Conservation (phyloP, 2,888 invertebrate species). For the Pammene aurita region DNA sequence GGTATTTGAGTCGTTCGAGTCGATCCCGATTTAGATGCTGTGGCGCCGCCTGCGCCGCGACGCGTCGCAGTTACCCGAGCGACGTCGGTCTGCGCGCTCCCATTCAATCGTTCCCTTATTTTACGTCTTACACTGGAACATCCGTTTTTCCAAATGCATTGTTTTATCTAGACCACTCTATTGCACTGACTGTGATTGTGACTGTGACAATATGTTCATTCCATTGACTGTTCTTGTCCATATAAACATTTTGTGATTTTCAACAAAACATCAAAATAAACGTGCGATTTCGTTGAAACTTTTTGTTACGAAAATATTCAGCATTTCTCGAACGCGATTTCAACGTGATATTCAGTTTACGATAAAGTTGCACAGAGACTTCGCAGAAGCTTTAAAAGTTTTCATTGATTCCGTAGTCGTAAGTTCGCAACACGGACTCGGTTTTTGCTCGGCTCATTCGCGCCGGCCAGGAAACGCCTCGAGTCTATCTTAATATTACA, state of each 20-base stretch:
- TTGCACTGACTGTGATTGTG: conserved; percentile 45
- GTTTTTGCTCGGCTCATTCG: conserved; percentile 54
- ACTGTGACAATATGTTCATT: conserved; percentile 47
- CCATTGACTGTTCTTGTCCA: conserved; percentile 29
- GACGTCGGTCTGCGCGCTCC: conserved; percentile 78
- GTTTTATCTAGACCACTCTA: conserved; percentile 42
- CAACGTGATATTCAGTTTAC: conserved; percentile 34
- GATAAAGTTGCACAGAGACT: conserved; percentile 45
- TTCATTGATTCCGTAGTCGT: conserved; percentile 55
- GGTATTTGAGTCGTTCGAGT: conserved; percentile 82
- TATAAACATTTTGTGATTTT: conserved; percentile 43
- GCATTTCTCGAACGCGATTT: conserved; percentile 39
- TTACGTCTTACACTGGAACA: conserved; percentile 57
- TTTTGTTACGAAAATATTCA: conserved; percentile 42
- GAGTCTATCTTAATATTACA: conserved; percentile 58
- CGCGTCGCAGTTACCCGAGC: conserved; percentile 80
- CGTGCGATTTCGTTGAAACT: conserved; percentile 45
- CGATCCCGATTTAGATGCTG: conserved; percentile 83
- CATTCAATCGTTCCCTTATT: conserved; percentile 61
- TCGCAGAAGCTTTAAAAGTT: conserved; percentile 47
- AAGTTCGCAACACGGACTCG: conserved; percentile 52
- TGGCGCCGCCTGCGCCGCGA: conserved; percentile 78
- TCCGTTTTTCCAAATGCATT: conserved; percentile 59
- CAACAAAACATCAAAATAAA: conserved; percentile 51
- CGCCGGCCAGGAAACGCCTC: conserved; percentile 44